Evolutionary conservation across 1,140 invertebrate genomes (phyloP), one percentile per base, ranked within the genome.

Genomic region (Drosophila santomea): DNA sequence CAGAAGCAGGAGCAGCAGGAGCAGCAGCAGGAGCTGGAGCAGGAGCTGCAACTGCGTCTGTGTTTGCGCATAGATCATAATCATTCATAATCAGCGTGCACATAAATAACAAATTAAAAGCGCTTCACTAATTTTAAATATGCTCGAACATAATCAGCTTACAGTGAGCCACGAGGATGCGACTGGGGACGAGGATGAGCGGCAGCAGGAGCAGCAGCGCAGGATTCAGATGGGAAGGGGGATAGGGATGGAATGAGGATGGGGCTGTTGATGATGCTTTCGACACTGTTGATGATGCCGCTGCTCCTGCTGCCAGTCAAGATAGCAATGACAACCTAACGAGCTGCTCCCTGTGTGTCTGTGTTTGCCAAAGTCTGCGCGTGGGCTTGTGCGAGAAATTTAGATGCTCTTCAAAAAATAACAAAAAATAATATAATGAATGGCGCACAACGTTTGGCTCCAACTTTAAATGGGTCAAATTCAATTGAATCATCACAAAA

Each of bases 51-150:
- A 41, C 56, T 77, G n/a, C 51, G 52, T 76, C 56, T 74, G 66
- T 88, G 84, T 80, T 80, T 89, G 85, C 85, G 74, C 84, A 84
- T 89, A 89, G 84, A 89, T 89, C 84, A 89, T 89, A 89, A 89
- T 89, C 84, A 89, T 89, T 89, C 80, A 89, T 89, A 84, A 89
- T 89, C 84, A 89, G 77, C 84, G 84, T 89, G 84, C 85, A 89
- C 84, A 89, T 89, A 89, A 89, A 89, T 89, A 89, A 89, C 84
- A 89, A 89, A 89, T 89, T 89, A 89, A 89, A 89, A 89, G 84
- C 85, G 84, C 84, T 89, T 89, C 84, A 89, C 84, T 89, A 89
- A 89, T 89, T 89, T 89, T 89, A 89, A 89, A 89, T 89, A 89
- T 89, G 84, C 84, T 89, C 84, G 84, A 89, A 89, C 84, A 89